Conservation (phyloP, 2,113 vertebrate species). For the Tyrannus savana region DNA sequence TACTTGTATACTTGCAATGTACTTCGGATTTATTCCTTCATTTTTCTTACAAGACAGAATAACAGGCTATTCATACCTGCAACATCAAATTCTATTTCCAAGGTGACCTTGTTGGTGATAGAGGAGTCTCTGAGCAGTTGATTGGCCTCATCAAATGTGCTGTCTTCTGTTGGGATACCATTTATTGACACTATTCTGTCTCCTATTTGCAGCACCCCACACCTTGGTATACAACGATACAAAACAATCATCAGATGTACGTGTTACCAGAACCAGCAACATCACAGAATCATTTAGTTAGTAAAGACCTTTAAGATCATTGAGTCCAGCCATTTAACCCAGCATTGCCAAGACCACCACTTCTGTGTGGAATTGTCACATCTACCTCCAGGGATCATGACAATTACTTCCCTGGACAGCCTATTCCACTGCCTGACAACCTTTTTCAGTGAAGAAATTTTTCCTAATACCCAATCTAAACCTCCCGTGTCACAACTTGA, state of each 20-base stretch:
- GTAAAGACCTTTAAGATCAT: not conserved
- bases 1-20: not conserved
- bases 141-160: conserved; percentile 96
- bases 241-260: not conserved
- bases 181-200: conserved; percentile 96
- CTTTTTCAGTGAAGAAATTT: not conserved
- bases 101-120: conserved; percentile 91
- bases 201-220: conserved; percentile 96
- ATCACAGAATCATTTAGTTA: not conserved
- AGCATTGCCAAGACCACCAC: not conserved
- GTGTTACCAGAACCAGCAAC: not conserved
- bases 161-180: conserved; percentile 93
- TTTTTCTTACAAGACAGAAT: not conserved
- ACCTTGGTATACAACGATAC: conserved; percentile 74
- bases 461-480: not conserved
- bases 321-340: not conserved
- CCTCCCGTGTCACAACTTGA: not conserved
- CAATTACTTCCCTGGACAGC: not conserved
- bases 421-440: not conserved
- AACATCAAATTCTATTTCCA: conserved; percentile 99
- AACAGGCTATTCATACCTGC: conserved; percentile 81
- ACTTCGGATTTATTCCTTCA: not conserved
- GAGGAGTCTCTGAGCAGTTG: conserved; percentile 95
- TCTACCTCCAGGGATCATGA: not conserved
- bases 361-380: not conserved